phyloP scores from a whole-genome alignment of 2,113 vertebrate species.

The Cromileptes altivelis region DNA sequence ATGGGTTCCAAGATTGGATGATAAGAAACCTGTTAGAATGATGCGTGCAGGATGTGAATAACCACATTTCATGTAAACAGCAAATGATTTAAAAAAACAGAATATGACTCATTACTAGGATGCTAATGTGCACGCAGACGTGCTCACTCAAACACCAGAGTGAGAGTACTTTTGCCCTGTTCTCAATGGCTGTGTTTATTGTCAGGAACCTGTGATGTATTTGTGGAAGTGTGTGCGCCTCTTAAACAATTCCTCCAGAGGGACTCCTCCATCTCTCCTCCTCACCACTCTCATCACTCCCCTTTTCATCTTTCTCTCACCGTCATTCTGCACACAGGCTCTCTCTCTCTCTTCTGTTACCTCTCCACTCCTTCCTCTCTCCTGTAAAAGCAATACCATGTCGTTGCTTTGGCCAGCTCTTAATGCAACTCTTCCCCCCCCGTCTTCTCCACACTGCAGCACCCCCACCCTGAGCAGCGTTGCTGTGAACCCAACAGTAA shows the following conservation, averaged over 20 bases:
- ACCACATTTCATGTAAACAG: not conserved
- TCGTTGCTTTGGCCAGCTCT: conserved; percentile 62
- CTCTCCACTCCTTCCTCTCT: conserved; percentile 38
- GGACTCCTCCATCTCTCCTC: conserved; percentile 11
- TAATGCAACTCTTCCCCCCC: conserved; percentile 63
- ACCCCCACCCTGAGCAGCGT: conserved; percentile 4
- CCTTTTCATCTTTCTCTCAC: conserved; percentile 19
- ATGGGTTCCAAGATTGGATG: too few species aligned
- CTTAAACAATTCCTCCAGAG: conserved; percentile 15
- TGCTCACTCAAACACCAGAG: not conserved
- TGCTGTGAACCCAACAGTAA: conserved; percentile 64
- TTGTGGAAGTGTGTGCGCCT: not conserved
- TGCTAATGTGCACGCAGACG: not conserved
- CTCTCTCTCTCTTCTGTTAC: conserved; percentile 1
- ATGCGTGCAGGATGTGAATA: not conserved
- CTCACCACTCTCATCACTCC: conserved; percentile 12
- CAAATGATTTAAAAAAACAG: not conserved
- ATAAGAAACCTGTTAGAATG: not conserved
- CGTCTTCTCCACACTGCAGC: conserved; percentile 24
- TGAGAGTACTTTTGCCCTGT: not conserved
- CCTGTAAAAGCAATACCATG: conserved; percentile 71
- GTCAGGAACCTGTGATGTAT: not conserved
- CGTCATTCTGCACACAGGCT: conserved; percentile 6
- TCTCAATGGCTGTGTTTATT: not conserved
- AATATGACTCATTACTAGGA: not conserved